phyloP scores from a whole-genome alignment of 2,113 vertebrate species.

The Calyptomena viridis region DNA sequence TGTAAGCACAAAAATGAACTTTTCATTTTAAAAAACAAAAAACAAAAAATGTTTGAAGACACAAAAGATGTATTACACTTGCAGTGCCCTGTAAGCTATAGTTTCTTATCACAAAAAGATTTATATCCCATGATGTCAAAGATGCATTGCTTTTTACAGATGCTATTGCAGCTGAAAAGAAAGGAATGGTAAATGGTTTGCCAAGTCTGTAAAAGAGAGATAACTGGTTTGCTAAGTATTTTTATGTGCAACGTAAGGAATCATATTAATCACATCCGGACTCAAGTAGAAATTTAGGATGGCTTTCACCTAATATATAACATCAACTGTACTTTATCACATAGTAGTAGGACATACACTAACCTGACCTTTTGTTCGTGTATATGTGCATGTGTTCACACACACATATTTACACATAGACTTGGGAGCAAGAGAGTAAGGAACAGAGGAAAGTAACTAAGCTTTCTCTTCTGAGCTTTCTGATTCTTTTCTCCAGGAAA shows the following conservation, averaged over 20 bases:
- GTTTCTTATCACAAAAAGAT: conserved; percentile 17
- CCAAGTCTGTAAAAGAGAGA: background rate
- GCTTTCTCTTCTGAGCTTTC: background rate
- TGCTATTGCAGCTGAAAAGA: background rate
- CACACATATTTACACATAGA: background rate
- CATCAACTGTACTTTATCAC: background rate
- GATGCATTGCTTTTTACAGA: conserved; percentile 5
- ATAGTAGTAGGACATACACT: background rate
- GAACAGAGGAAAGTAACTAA: background rate
- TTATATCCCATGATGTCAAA: background rate
- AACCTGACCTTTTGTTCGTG: background rate
- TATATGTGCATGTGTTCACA: background rate
- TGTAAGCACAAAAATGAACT: background rate
- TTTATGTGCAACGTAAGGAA: background rate
- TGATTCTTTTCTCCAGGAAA: background rate
- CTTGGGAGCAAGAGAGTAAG: background rate
- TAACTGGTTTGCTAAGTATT: background rate
- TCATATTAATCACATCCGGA: background rate
- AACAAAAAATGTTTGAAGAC: background rate
- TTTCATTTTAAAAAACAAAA: background rate
- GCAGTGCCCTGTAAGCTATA: background rate
- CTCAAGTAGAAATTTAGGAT: background rate
- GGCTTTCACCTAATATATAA: background rate
- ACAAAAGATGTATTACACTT: background rate
- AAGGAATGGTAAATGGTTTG: background rate